Base-by-base conservation (phyloP, 1,140 invertebrate species). In the Chelonus insularis region DNA sequence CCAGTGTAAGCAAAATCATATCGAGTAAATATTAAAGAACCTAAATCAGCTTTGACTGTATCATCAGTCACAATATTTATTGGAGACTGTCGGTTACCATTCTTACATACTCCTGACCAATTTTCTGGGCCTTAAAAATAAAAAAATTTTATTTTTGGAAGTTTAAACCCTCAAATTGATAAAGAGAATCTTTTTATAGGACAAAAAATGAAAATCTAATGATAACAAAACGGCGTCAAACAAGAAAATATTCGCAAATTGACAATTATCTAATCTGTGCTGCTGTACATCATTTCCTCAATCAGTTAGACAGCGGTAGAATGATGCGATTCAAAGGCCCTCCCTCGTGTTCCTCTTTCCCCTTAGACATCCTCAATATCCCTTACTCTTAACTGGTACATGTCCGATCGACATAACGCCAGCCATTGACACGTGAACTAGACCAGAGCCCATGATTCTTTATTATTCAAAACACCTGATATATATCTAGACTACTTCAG, bases 61-160 rank as follows among this genome's bases (percentile, higher is more conserved):
- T 68, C 37, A 16, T 69, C 69, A 1, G 66, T 60, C 1, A 54
- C 41, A 3, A 76, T 73, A 16, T 74, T 48, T 11, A 76, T 74
- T 3, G 74, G 74, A 2, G 74, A 76, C 50, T 76, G 74, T 32
- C 41, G 64, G 2, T 66, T 68, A 11, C 74, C 74, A 1, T 21
- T 67, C 7, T 8, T 29, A 16, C 74, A 76, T 21, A 68, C 0
- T 20, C 65, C 71, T 11, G 63, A 57, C 74, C 74, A 76, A 3
- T 68, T 51, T 1, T 37, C 4, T 1, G 74, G 74, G 45, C 69
- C 74, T 76, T 47, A 9, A 11, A 25, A 21, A 18, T 29, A 1
- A 14, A 32, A 16, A 51, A 43, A 25, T 16, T 23, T 4, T 11
- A 20, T 18, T 14, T 39, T 14, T 7, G 21, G 5, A 25, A n/a